These are phyloP conservation scores for Heliconius charithonia DNA, from an alignment of 2,888 invertebrate species.

Conservation along the genomic window DNA sequence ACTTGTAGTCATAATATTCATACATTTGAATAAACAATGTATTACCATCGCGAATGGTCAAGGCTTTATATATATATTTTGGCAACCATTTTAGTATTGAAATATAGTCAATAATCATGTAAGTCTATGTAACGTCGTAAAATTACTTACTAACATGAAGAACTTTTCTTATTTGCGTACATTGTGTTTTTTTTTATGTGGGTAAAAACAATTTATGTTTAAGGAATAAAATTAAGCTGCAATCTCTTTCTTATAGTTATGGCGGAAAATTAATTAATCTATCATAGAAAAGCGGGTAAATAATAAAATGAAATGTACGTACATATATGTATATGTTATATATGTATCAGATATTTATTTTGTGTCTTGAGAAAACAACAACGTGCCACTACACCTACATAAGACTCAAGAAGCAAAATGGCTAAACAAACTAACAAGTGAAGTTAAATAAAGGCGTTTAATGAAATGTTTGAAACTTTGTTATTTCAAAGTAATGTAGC, in stretches of 20 bases:
- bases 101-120: background rate
- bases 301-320: background rate
- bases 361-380: background rate
- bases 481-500: slow-evolving; percentile 24
- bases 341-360: background rate
- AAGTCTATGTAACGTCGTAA: background rate
- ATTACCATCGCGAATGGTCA: background rate
- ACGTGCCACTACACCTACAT: background rate
- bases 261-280: background rate
- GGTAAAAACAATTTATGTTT: no score
- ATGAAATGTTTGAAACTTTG: slow-evolving; percentile 20
- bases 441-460: slow-evolving; percentile 11
- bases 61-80: slow-evolving; percentile 5
- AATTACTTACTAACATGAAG: background rate
- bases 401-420: background rate
- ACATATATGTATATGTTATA: background rate
- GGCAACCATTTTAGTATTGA: background rate
- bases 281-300: background rate
- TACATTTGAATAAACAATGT: slow-evolving; percentile 13
- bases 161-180: background rate
- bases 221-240: background rate
- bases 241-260: background rate
- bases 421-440: slow-evolving; percentile 1
- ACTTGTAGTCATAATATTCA: background rate
- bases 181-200: background rate